These are phyloP conservation scores for Campoplex nolae DNA, from an alignment of 2,888 invertebrate species.

Conservation along the genomic window DNA sequence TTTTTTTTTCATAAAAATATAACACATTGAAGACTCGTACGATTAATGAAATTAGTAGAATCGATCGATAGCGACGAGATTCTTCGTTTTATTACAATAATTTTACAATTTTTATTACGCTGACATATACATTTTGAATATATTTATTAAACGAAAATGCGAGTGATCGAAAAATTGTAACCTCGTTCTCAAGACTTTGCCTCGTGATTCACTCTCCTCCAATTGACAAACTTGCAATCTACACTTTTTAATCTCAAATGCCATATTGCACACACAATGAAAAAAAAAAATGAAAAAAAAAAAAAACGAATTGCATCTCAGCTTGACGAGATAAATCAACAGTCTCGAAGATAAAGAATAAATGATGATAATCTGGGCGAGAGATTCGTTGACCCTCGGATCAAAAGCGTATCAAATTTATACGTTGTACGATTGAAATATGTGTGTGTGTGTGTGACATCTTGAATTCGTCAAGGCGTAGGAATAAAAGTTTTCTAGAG, in stretches of 20 bases:
- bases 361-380: conserved; percentile 56
- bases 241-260: conserved; percentile 25
- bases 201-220: not conserved
- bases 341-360: conserved; percentile 62
- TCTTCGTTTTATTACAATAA: not conserved
- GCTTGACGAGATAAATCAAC: conserved; percentile 45
- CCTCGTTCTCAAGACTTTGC: not conserved
- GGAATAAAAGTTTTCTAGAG: conserved; percentile 36
- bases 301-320: conserved; percentile 47
- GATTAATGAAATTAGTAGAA: too few relatives aligned
- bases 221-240: conserved; percentile 20
- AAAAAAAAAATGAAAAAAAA: conserved; percentile 26
- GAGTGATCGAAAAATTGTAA: not conserved
- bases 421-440: not conserved
- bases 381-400: conserved; percentile 59
- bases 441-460: conserved; percentile 16
- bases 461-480: conserved; percentile 48
- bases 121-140: not conserved
- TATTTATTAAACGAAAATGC: not conserved
- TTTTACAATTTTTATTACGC: not conserved
- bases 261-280: conserved; percentile 4
- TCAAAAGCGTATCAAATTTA: conserved; percentile 24
- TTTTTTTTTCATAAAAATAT: too few relatives aligned
- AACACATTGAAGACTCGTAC: too few relatives aligned
- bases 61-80: not conserved